These are phyloP conservation scores for Ahaetulla prasina DNA, from an alignment of 2,113 vertebrate genomes.

Conservation along the genomic window DNA sequence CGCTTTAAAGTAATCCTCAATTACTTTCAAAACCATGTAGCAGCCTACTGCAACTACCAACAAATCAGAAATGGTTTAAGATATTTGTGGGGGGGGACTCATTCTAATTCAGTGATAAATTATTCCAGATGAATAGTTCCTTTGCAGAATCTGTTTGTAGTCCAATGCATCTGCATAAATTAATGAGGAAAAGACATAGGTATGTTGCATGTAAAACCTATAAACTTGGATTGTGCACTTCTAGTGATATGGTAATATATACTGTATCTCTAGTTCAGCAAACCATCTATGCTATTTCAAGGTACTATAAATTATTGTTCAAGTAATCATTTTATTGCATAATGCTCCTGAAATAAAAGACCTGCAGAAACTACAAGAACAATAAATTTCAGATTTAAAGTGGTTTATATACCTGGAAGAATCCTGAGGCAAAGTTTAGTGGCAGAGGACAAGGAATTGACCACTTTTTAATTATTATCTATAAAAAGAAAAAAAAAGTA, in stretches of 20 bases:
- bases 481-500: constrained; percentile 43
- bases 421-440: constrained; percentile 58
- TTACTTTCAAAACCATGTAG: not conserved
- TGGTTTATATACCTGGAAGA: constrained; percentile 59
- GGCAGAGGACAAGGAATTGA: constrained; percentile 87
- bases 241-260: not conserved
- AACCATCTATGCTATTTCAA: not conserved
- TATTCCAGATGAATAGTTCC: not conserved
- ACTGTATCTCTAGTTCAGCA: not conserved
- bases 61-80: not conserved
- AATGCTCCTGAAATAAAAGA: not conserved
- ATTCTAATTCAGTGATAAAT: not conserved
- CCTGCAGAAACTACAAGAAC: constrained; percentile 26
- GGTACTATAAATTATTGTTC: not conserved
- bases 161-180: not conserved
- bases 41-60: not conserved
- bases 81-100: not conserved
- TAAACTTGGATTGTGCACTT: not conserved
- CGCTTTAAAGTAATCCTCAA: not conserved
- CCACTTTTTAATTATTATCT: constrained; percentile 92
- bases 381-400: constrained; percentile 47
- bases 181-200: not conserved
- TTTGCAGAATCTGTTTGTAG: not conserved
- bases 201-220: not conserved
- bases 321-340: not conserved